These are phyloP conservation scores for Lytechinus variegatus DNA, from an alignment of 35 echinoderm and acorn worm genomes.

Conservation along the genomic window DNA sequence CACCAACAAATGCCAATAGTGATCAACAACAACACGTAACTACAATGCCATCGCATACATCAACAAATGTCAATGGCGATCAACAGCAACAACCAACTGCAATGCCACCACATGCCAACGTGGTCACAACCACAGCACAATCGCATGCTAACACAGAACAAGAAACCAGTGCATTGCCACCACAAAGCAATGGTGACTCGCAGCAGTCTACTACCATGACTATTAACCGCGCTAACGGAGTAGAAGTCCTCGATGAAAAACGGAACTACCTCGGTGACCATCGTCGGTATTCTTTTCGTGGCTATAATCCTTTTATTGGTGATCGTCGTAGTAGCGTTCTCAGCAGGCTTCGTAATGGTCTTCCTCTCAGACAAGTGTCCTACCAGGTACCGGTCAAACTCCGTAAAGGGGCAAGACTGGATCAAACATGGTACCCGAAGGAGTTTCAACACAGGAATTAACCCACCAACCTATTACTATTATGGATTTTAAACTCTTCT, in stretches of 20 bases:
- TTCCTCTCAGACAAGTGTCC: slow-evolving; percentile 5
- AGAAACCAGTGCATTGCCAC: background rate
- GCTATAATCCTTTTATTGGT: slow-evolving; percentile 26
- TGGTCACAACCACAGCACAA: background rate
- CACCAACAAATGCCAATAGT: background rate
- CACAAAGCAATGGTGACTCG: background rate
- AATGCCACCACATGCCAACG: background rate
- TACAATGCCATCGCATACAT: background rate
- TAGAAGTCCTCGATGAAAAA: background rate
- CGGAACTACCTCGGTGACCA: background rate
- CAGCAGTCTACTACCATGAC: background rate
- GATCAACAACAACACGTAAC: background rate
- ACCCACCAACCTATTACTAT: background rate
- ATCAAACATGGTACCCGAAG: background rate
- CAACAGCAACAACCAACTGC: background rate
- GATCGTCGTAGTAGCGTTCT: slow-evolving; percentile 17
- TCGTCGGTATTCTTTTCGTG: slow-evolving; percentile 27
- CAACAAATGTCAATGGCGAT: background rate
- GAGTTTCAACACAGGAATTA: background rate
- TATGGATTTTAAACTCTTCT: background rate
- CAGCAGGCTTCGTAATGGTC: background rate
- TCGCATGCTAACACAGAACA: background rate
- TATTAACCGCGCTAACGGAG: background rate
- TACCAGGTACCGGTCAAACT: background rate
- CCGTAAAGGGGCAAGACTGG: background rate